Percentiles rank a stretch among this genome's conserved stretches.
These are phyloP conservation scores for Nemoura dubitans DNA, from an alignment of 2,888 invertebrate genomes.

Conservation along the genomic window DNA sequence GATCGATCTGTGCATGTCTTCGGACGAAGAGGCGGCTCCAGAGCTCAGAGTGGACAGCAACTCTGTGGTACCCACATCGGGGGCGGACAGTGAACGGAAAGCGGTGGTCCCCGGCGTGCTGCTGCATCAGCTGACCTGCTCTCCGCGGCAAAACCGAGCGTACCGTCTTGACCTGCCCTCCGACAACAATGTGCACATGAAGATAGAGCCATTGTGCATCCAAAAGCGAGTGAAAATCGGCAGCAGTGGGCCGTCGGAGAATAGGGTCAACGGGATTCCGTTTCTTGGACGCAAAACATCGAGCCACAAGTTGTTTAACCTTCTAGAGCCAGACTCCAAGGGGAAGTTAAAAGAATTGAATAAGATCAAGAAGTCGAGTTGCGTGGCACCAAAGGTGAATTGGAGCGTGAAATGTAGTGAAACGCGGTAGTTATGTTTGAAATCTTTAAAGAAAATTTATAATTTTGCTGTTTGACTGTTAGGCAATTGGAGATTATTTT, in stretches of 20 bases:
- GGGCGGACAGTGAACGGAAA: too few relatives aligned
- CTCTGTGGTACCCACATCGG: too few relatives aligned
- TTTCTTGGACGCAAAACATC: not conserved
- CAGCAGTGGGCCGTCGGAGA: not conserved
- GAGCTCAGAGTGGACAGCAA: too few relatives aligned
- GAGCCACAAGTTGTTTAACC: not conserved
- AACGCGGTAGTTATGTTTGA: not conserved
- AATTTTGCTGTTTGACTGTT: too few relatives aligned
- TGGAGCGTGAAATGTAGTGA: not conserved
- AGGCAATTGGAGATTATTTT: too few relatives aligned
- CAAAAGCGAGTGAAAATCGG: not conserved
- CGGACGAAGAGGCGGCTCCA: not conserved
- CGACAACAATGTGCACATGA: too few relatives aligned
- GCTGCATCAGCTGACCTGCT: too few relatives aligned
- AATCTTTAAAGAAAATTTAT: too few relatives aligned
- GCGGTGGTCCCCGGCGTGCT: too few relatives aligned
- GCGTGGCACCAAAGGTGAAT: not conserved
- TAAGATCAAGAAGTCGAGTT: not conserved
- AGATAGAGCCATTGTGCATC: not conserved
- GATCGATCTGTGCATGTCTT: not conserved
- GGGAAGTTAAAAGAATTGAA: slow-evolving; percentile 62
- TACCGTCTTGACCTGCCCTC: too few relatives aligned
- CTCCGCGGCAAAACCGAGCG: too few relatives aligned
- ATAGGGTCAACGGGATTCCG: not conserved
- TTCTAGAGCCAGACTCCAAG: slow-evolving; percentile 54